Evolutionary conservation across 2,113 vertebrate species (phyloP).

Genomic region (Lamprotornis superbus): DNA sequence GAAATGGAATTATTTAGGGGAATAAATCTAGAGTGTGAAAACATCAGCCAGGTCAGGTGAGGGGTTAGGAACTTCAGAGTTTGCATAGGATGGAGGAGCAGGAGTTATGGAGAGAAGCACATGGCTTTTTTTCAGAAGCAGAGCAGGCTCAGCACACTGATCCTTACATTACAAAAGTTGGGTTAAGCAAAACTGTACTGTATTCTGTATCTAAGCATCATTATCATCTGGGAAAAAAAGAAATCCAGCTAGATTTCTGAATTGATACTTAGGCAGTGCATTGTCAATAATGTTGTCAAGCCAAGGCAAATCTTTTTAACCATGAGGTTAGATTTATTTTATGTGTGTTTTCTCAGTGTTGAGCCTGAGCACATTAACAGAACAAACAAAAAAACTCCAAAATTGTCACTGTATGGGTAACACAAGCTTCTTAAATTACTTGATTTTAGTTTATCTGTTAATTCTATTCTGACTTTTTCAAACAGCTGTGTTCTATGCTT

Average conservation of each 20-base stretch:
- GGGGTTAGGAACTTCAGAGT: background rate
- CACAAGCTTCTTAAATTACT: background rate
- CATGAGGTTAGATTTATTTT: background rate
- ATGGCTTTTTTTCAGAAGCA: background rate
- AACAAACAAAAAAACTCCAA: accelerated
- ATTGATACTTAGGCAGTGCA: background rate
- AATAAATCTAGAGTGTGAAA: background rate
- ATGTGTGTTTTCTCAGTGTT: background rate
- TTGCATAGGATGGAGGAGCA: background rate
- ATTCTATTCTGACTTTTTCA: background rate
- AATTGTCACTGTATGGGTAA: background rate
- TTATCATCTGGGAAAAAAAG: background rate
- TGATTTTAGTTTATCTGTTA: background rate
- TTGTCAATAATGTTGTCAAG: background rate
- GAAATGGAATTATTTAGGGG: background rate
- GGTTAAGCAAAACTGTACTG: background rate
- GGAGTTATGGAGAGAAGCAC: background rate
- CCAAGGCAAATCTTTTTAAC: background rate
- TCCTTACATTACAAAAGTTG: background rate
- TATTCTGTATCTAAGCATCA: background rate
- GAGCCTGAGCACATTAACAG: background rate
- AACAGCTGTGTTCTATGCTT: background rate
- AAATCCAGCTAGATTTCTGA: background rate
- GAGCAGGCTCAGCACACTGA: background rate
- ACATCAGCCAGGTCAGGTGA: background rate